Evolutionary conservation across 2,113 vertebrate genomes (phyloP), one percentile per base, ranked within the genome.

Genomic region (Calonectris borealis): DNA sequence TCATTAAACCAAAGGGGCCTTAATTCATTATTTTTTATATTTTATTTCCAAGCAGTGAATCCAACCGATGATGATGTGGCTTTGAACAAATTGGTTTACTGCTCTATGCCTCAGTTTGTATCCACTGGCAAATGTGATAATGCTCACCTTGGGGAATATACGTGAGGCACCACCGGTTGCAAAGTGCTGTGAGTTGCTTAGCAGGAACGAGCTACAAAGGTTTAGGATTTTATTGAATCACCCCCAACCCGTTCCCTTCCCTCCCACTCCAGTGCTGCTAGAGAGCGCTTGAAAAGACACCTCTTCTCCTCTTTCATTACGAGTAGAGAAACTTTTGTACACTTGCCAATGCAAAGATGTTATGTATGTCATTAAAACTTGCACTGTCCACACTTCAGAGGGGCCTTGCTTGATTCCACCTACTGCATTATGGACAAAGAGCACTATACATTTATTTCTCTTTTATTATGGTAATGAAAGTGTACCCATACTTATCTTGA

Each of bases 391-490:
- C 66, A 2, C 84, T 87, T 78, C 44, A 68, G 81, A 91, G 81
- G 24, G 75, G 87, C 91, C 85, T 95, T 70, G 70, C 83, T 90
- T 13, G 42, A 73, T 90, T 91, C 68, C 48, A 79, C 70, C 81
- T 90, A 22, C 71, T 80, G 79, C 84, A 68, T 55, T 48, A 19
- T 0, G 4, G 66, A 92, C 94, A 96, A 90, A 96, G 91, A 91
- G 46, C 87, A 44, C 93, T 71, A 83, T 54, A 46, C 94, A 44
- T 94, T 92, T 91, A 96, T 96, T 92, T 95, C 62, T 88, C 83
- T 65, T 97, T 91, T 96, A 88, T 95, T 83, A 49, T 83, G 76
- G 49, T 93, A 94, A 95, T 15, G 6, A 89, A 86, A 91, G 86
- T 81, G 76, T 96, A 79, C 85, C 91, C 84, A 21, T 91, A 70